Evolutionary conservation across 2,888 invertebrate species (phyloP), one percentile per base, ranked within the genome.

Genomic region (Oligia fasciuncula): DNA sequence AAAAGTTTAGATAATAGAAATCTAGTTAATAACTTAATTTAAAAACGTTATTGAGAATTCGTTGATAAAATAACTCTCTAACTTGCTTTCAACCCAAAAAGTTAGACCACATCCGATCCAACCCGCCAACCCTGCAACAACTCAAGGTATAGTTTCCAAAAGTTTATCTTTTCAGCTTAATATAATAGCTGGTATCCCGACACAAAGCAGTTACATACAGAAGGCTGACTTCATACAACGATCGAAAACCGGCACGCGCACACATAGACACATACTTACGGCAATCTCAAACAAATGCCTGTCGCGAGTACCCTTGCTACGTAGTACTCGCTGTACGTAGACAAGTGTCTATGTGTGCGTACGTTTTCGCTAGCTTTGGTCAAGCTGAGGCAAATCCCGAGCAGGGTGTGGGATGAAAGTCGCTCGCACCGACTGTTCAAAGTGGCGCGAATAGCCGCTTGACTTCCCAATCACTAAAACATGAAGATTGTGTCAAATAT

Each of bases 91-190:
- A 13, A 49, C 35, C 11, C 2, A 63, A 79, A 79, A 78, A 63
- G 23, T 5, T n/a, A 14, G 8, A 17, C 3, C 23, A 65, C 57
- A 19, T 29, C 23, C 6, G 13, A 51, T 40, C 11, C 19, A 23
- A n/a, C 14, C 19, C 4, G 51, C 13, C 79, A 80, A 60, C 84
- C 80, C 80, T 75, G 66, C 63, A 29, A n/a, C n/a, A 51, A 79
- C 13, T 40, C 40, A 68, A 79, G 73, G 79, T 79, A 77, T 76
- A 80, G 73, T 78, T 85, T 73, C 73, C 51, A 71, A 81, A 84
- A 86, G 79, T 86, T 82, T 62, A 54, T 76, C 76, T 73, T 79
- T 75, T 76, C 83, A 84, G 86, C 70, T 79, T 86, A 63, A 77
- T 79, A 81, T 84, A 81, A 80, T 69, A 79, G 76, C 17, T 70